Percentiles rank a stretch among this genome's conserved stretches.
Evolutionary conservation across 2,113 vertebrate species (phyloP).

Genomic region (Gobiocypris rarus): DNA sequence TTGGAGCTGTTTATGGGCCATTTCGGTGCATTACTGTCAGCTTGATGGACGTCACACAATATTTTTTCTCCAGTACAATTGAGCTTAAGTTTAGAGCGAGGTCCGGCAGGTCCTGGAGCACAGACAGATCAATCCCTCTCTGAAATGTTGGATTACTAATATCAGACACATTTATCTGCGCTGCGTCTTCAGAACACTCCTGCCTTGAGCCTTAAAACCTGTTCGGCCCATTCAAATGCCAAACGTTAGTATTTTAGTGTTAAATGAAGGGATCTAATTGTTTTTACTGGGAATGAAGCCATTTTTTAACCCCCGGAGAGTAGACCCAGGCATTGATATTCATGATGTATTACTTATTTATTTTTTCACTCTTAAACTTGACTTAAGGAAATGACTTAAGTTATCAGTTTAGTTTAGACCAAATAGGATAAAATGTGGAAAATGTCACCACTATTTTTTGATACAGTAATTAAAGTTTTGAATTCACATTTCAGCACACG

Average conservation of each 20-base stretch:
- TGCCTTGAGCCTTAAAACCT: slow-evolving; percentile 13
- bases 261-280: not conserved
- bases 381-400: not conserved
- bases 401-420: not conserved
- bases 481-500: not conserved
- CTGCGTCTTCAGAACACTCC: not conserved
- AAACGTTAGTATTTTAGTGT: slow-evolving; percentile 10
- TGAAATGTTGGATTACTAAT: slow-evolving; percentile 20
- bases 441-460: not conserved
- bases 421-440: not conserved
- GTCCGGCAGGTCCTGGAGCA: slow-evolving; percentile 43
- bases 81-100: slow-evolving; percentile 69
- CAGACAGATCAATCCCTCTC: slow-evolving; percentile 39
- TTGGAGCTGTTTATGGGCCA: slow-evolving; percentile 79
- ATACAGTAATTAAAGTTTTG: not conserved
- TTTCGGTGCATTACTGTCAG: slow-evolving; percentile 82
- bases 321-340: not conserved
- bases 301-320: not conserved
- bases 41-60: slow-evolving; percentile 77
- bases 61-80: slow-evolving; percentile 63
- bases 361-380: not conserved
- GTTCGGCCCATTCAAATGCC: slow-evolving; percentile 1
- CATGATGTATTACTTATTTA: not conserved
- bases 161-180: slow-evolving; percentile 38
- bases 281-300: slow-evolving; percentile 1